Evolutionary conservation across 2,113 vertebrate species (phyloP).

Genomic region (Osmerus mordax): DNA sequence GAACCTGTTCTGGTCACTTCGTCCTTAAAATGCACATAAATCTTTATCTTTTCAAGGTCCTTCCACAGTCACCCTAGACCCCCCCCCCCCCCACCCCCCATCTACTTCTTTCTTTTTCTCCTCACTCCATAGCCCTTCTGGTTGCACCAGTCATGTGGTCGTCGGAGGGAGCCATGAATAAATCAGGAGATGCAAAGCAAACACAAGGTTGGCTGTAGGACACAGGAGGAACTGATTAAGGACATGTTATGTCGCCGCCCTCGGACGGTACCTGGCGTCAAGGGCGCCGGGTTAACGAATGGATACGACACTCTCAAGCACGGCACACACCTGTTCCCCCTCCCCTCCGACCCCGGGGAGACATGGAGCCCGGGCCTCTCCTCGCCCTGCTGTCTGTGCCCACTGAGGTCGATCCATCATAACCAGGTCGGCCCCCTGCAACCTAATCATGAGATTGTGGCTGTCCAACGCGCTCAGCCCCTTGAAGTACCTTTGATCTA

Average conservation of each 20-base stretch:
- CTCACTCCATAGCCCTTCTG: not conserved
- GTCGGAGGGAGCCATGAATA: not conserved
- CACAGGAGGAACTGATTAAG: conserved; percentile 12
- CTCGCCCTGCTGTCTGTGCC: no score
- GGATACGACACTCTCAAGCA: not conserved
- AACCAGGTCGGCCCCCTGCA: no score
- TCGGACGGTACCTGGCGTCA: not conserved
- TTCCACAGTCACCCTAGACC: no score
- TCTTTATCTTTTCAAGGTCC: no score
- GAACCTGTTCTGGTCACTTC: no score
- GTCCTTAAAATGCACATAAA: no score
- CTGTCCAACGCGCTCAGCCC: no score
- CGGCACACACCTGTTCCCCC: not conserved
- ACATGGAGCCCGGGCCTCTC: no score
- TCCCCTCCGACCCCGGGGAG: not conserved
- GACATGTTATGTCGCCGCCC: conserved; percentile 1
- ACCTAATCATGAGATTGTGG: no score
- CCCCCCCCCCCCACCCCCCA: not conserved
- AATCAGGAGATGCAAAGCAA: not conserved
- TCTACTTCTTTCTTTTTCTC: not conserved
- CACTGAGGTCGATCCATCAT: no score
- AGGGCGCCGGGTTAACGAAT: conserved; percentile 7
- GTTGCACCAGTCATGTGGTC: not conserved
- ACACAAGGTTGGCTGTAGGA: conserved; percentile 11
- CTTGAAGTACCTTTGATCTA: no score